These are phyloP conservation scores for Chiroxiphia lanceolata DNA, from an alignment of 2,797 vertebrate genomes.

Conservation along the genomic window DNA sequence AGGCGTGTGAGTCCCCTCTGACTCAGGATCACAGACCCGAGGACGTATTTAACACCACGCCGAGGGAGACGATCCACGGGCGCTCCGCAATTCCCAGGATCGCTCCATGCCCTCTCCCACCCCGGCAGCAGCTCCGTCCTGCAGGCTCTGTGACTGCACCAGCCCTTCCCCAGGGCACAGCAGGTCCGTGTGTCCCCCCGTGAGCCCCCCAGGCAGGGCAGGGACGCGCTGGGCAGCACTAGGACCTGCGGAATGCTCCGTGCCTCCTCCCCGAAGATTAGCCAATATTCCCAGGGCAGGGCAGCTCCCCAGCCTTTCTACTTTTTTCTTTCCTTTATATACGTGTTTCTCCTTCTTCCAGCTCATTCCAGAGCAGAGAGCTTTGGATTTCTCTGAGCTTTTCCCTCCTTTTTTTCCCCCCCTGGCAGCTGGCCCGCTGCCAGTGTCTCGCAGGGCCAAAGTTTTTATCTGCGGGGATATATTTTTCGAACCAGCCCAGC, in stretches of 20 bases:
- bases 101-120: neutral
- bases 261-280: slow-evolving; percentile 54
- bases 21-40: neutral
- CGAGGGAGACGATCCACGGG: fast-evolving
- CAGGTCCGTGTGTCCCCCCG: fast-evolving
- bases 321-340: neutral
- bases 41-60: fast-evolving
- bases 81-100: fast-evolving
- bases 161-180: neutral
- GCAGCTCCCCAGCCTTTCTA: neutral
- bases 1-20: neutral
- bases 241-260: neutral
- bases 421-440: neutral
- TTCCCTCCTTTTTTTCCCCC: fast-evolving
- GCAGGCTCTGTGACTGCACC: neutral
- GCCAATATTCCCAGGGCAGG: slow-evolving; percentile 49
- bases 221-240: neutral
- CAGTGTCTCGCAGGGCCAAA: neutral
- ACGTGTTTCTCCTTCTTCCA: neutral
- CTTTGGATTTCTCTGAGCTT: neutral
- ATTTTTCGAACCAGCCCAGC: slow-evolving; percentile 1
- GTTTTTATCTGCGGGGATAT: slow-evolving; percentile 23
- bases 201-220: neutral
- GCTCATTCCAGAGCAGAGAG: neutral
- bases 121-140: neutral